These are phyloP conservation scores for Grallaria varia DNA, from an alignment of 2,113 vertebrate species.

Conservation along the genomic window DNA sequence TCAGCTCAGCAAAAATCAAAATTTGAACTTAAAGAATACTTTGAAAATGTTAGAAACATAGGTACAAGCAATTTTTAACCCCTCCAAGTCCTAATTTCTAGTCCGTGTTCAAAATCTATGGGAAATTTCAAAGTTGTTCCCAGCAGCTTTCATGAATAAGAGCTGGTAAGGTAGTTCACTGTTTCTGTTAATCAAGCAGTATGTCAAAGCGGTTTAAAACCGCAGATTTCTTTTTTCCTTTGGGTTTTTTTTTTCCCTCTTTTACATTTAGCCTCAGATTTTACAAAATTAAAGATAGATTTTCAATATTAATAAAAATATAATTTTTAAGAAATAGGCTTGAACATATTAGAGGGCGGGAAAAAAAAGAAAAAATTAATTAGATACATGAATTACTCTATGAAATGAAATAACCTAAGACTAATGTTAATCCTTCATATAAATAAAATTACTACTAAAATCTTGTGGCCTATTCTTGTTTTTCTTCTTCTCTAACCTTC, in stretches of 20 bases:
- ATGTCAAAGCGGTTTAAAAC: neutral
- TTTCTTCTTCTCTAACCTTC: neutral
- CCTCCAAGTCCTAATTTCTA: neutral
- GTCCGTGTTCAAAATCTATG: neutral
- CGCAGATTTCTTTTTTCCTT: neutral
- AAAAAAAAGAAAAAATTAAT: neutral
- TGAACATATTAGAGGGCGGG: fast-evolving
- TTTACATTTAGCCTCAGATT: neutral
- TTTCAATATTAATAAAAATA: neutral
- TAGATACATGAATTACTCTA: neutral
- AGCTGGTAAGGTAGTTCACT: neutral
- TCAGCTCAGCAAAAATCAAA: neutral
- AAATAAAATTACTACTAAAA: neutral
- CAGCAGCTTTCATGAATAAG: neutral
- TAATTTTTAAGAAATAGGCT: neutral
- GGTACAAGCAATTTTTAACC: neutral
- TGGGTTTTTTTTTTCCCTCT: neutral
- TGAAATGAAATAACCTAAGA: neutral
- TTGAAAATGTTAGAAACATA: neutral
- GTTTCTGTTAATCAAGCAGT: neutral
- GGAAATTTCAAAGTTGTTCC: neutral
- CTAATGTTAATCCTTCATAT: neutral
- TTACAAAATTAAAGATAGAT: neutral
- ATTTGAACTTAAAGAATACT: neutral
- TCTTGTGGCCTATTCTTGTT: neutral